A percentile compares a stretch with the other conserved stretches of the same genome.
These are phyloP conservation scores for Felis chaus DNA, from an alignment of 2,113 vertebrate species.

Conservation along the genomic window DNA sequence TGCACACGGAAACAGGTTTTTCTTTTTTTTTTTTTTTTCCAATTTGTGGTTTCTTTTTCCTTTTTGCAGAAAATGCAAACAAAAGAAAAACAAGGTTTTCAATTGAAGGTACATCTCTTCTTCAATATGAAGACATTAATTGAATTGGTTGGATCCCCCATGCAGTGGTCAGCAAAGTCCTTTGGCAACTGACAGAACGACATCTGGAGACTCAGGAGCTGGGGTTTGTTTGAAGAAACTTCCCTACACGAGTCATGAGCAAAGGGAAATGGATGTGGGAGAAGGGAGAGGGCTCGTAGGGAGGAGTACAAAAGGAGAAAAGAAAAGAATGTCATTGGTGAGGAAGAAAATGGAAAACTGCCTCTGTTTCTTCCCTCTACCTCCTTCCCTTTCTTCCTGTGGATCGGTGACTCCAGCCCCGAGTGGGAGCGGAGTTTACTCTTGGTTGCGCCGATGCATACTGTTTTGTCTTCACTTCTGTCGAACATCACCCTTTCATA, in stretches of 20 bases:
- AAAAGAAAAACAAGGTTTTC: constrained; percentile 89
- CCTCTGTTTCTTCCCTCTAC: constrained; percentile 74
- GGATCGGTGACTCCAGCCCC: constrained; percentile 74
- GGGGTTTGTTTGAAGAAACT: constrained; percentile 77
- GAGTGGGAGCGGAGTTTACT: constrained; percentile 73
- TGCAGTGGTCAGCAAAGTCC: constrained; percentile 89
- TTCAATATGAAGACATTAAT: constrained; percentile 95
- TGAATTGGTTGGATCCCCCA: constrained; percentile 88
- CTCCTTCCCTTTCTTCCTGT: constrained; percentile 79
- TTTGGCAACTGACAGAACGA: constrained; percentile 85
- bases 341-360: constrained; percentile 62
- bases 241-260: constrained; percentile 78
- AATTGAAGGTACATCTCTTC: constrained; percentile 91
- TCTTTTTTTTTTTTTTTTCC: constrained; percentile 68
- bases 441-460: constrained; percentile 70
- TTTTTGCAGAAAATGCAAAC: constrained; percentile 91
- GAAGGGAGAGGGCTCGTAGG: constrained; percentile 48
- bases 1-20: constrained; percentile 85
- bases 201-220: constrained; percentile 81
- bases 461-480: constrained; percentile 77
- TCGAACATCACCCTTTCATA: constrained; percentile 81
- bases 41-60: constrained; percentile 81
- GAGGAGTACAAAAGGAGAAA: constrained; percentile 73
- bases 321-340: constrained; percentile 79
- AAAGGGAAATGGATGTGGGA: constrained; percentile 63